Evolutionary conservation across 1,140 invertebrate genomes (phyloP).

Genomic region (Neodiprion fabricii): DNA sequence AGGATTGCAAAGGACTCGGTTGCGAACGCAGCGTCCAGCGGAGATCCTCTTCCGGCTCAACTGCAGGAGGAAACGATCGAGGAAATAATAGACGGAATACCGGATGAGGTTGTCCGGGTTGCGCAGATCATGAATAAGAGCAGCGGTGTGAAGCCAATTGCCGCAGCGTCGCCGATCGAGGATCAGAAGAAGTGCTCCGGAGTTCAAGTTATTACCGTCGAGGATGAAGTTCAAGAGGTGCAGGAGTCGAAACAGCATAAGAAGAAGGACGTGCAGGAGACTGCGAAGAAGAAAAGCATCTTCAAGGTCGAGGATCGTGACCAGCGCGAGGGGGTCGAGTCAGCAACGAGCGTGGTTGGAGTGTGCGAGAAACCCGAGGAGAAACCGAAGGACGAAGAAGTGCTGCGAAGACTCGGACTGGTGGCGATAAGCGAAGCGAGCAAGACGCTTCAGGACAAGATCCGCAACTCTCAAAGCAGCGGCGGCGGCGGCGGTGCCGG

Average conservation of each 20-base stretch:
- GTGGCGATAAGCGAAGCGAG: slow-evolving; percentile 36
- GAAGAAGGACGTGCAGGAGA: not conserved
- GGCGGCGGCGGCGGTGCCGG: not conserved
- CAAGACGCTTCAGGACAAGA: not conserved
- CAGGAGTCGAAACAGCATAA: slow-evolving; percentile 3
- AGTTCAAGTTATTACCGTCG: not conserved
- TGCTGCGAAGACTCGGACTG: slow-evolving; percentile 46
- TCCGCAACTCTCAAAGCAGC: not conserved
- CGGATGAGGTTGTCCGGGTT: slow-evolving; percentile 46
- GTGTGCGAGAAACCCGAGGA: not conserved
- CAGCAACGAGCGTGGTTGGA: not conserved
- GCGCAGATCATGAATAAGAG: slow-evolving; percentile 23
- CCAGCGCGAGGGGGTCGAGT: not conserved
- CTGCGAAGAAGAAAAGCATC: not conserved
- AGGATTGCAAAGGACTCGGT: no score
- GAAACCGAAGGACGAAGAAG: slow-evolving; percentile 46
- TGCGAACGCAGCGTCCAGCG: no score
- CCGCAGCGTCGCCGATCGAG: slow-evolving; percentile 12
- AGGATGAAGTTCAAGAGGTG: slow-evolving; percentile 21
- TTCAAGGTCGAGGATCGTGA: not conserved
- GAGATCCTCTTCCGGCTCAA: not conserved
- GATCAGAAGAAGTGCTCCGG: not conserved
- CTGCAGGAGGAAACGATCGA: slow-evolving; percentile 42
- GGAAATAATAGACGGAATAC: slow-evolving; percentile 50
- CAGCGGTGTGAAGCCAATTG: not conserved